Conservation (phyloP, 2,888 invertebrate species). For the Philopedon plagiatum region DNA sequence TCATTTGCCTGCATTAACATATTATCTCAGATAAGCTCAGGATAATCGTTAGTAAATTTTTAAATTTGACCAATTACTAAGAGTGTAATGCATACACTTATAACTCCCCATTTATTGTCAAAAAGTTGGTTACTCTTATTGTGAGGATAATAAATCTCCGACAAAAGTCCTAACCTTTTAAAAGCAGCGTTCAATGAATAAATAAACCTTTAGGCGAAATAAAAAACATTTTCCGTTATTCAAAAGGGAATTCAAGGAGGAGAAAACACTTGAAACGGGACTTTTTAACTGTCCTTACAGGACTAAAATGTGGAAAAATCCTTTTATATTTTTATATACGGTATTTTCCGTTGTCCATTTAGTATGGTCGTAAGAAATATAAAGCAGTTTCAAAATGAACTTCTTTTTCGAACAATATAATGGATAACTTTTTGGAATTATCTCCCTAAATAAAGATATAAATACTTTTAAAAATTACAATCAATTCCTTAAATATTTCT, state of each 20-base stretch:
- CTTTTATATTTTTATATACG: conserved; percentile 33
- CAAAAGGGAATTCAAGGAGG: conserved; percentile 18
- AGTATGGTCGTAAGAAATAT: conserved; percentile 5
- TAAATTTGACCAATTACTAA: too few species aligned
- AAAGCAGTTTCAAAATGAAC: conserved; percentile 18
- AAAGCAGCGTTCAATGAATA: conserved; percentile 11
- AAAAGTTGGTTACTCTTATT: not conserved
- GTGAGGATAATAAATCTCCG: not conserved
- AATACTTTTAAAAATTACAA: too few species aligned
- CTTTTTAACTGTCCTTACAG: conserved; percentile 26
- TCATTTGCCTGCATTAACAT: not conserved
- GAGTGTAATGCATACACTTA: too few species aligned
- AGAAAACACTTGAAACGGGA: conserved; percentile 29
- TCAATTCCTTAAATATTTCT: too few species aligned
- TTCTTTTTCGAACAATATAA: conserved; percentile 22
- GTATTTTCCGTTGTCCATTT: conserved; percentile 31
- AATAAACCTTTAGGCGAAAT: conserved; percentile 13
- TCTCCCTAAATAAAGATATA: conserved; percentile 13
- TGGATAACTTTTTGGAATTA: conserved; percentile 11
- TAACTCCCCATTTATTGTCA: not conserved
- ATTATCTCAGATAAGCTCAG: not conserved
- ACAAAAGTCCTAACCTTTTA: not conserved
- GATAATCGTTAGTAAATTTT: too few species aligned
- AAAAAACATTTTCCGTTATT: conserved; percentile 24
- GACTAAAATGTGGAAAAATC: conserved; percentile 39